Base-by-base conservation (phyloP, 1,140 invertebrate species). In the Eubasilissa regina region DNA sequence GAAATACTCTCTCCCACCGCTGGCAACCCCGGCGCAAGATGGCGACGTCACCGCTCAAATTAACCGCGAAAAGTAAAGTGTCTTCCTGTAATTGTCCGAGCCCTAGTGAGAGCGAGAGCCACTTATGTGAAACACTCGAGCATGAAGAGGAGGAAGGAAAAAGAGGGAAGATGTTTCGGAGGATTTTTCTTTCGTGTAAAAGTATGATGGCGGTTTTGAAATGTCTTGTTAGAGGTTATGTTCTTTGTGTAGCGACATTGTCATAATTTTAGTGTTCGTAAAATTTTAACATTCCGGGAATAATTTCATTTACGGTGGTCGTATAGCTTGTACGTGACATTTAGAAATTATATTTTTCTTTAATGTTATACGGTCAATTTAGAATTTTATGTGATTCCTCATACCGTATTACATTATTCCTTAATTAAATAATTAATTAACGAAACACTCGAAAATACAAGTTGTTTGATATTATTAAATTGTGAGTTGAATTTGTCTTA, bases 31-130 rank as follows among this genome's bases (percentile, higher is more conserved):
- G 47, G 13, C 70, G 11, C 70, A 74, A 74, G 48, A 74, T 74
- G 70, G 70, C 74, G 79, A 80, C 73, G 73, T 76, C 64, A 68
- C 77, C 77, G 72, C 77, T 82, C 77, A 82, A 82, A 82, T 82
- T 82, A 82, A 79, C 81, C 81, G 81, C 77, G 77, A 82, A 79
- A 79, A 82, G 81, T 72, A 43, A 77, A 82, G 81, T 75, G 81
- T 75, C 81, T 82, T 82, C 81, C 81, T 68, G 81, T 82, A 82
- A 82, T 82, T 79, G 78, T 78, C 75, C 75, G 58, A 35, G 58
- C 55, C 11, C 43, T 9, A 47, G 75, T n/a, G 44, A 19, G 55
- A 62, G 43, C 35, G 44, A 48, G 56, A 47, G 13, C 55, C 74
- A 75, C 73, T 75, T 75, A 75, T 1, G 17, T n/a, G 43, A 51